These are phyloP conservation scores for Pheosia tremula DNA, from an alignment of 2,888 invertebrate species.

Conservation along the genomic window DNA sequence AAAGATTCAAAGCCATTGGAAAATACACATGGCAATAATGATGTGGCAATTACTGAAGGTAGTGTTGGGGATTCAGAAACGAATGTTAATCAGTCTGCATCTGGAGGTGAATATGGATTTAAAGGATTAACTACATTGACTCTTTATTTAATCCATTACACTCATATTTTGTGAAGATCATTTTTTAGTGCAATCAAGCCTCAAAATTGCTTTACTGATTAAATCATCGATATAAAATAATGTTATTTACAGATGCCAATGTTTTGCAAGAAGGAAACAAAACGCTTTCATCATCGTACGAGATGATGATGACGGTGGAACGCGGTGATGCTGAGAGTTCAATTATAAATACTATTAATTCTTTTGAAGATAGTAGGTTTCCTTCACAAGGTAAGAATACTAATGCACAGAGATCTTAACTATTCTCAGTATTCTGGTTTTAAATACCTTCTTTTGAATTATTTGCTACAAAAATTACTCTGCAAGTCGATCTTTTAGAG, in stretches of 20 bases:
- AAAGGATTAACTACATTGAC: no score
- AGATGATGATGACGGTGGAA: conserved; percentile 31
- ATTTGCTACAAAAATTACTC: no score
- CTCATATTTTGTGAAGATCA: no score
- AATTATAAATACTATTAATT: conserved; percentile 70
- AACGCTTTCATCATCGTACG: conserved; percentile 31
- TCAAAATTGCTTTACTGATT: neutral
- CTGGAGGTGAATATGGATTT: conserved; percentile 13
- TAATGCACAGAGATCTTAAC: no score
- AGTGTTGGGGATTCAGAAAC: conserved; percentile 1
- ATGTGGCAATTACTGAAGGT: neutral
- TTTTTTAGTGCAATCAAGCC: no score
- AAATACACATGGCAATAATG: conserved; percentile 5
- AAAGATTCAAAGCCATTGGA: conserved; percentile 13
- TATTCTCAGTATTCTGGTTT: no score
- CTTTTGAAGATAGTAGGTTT: conserved; percentile 67
- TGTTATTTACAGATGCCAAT: neutral
- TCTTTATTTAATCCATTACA: no score
- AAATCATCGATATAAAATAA: no score
- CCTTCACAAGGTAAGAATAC: conserved; percentile 70
- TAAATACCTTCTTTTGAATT: no score
- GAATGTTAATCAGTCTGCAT: conserved; percentile 9
- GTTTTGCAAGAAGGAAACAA: neutral
- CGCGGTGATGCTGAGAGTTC: conserved; percentile 59
- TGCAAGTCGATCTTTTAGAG: no score